Conservation (phyloP, 2,797 vertebrate genomes). For the Myotis findleyi region DNA sequence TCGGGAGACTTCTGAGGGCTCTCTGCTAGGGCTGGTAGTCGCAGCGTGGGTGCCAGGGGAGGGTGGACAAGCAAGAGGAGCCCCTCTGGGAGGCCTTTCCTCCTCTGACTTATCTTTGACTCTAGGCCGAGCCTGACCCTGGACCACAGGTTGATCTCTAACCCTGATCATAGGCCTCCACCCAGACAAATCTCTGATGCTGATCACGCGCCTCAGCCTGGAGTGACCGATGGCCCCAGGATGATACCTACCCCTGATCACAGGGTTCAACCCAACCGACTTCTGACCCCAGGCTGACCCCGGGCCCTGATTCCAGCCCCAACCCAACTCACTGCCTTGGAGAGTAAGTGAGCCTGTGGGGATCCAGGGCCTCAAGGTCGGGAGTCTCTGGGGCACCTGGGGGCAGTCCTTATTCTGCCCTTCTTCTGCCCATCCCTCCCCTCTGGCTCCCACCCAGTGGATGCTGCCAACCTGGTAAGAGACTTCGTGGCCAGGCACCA, state of each 20-base stretch:
- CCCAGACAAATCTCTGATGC: not conserved
- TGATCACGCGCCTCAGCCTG: not conserved
- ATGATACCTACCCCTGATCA: not conserved
- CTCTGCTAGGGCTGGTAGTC: not conserved
- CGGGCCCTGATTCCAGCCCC: not conserved
- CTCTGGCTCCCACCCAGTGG: not conserved
- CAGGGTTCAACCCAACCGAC: not conserved
- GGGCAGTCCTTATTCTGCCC: not conserved
- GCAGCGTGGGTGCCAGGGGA: not conserved
- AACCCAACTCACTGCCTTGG: not conserved
- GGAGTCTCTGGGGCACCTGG: not conserved
- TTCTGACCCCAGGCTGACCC: not conserved
- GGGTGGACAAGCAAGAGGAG: not conserved
- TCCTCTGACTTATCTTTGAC: not conserved
- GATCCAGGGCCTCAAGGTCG: not conserved
- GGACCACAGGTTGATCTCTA: not conserved
- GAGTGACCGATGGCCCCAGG: not conserved
- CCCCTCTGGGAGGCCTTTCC: not conserved
- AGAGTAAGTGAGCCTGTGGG: not conserved
- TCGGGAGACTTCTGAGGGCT: not conserved
- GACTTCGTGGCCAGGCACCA: slow-evolving; percentile 15
- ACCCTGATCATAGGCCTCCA: not conserved
- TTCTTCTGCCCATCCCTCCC: not conserved
- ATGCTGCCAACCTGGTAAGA: not conserved
- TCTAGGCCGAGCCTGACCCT: not conserved